Evolutionary conservation across 2,113 vertebrate species (phyloP), one percentile per base, ranked within the genome.

Genomic region (Gasterosteus aculeatus): DNA sequence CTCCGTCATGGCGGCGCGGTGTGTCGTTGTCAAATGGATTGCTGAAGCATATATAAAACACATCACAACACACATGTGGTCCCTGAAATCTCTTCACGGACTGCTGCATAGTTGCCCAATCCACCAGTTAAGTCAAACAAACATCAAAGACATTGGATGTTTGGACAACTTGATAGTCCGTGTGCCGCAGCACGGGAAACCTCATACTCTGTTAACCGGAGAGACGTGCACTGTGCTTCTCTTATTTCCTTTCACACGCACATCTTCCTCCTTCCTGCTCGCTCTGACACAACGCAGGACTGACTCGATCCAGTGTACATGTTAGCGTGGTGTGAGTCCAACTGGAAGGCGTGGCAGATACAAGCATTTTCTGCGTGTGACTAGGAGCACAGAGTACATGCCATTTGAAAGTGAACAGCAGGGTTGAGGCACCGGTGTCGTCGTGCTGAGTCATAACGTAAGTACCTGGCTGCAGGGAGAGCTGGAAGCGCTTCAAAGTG

Each of bases 401-500:
- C 70, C 39, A 53, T 78, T 72, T 71, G 66, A 78, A 74, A 7
- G 73, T 80, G 77, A 70, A 78, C 58, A 63, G 31, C 31, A 65
- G 74, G 69, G 77, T 69, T 2, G 12, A 51, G 78, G 84, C 87
- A 88, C 66, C 62, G 18, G 9, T 85, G 77, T 91, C 83, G 74
- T 58, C 78, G 78, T 31, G 65, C 72, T 88, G 91, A 89, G 75
- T 90, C 84, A 87, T 59, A 41, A 38, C 12, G 41, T 44, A 39
- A 57, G 54, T 63, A 77, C 69, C 69, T 54, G 51, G 22, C 51
- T 26, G n/a, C 15, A 18, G 70, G 49, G 64, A 74, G 78, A 38
- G 61, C 72, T 88, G 86, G 86, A 83, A 82, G 64, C 33, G 63
- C 87, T 89, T 91, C 84, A 90, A 90, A 91, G 87, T 65, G 51